Base-by-base conservation (phyloP, 2,888 invertebrate species). In the Ichneumoninae sp. region DNA sequence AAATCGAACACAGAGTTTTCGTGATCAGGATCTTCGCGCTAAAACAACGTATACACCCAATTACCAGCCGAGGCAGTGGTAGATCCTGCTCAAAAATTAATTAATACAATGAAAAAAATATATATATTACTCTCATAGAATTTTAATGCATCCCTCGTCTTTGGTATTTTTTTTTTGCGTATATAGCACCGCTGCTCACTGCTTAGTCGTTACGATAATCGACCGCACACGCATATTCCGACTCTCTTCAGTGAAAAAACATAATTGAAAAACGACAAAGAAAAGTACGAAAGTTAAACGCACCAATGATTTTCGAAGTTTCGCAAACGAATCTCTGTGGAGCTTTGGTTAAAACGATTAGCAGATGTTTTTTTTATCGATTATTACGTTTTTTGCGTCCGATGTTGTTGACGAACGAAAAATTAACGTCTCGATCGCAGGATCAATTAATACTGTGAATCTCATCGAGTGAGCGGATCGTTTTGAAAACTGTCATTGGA, bases 401-500 rank as follows among this genome's bases (percentile, higher is more conserved):
- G 1, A 16, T 30, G 19, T 36, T 44, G 3, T 33, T 47, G 22
- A 40, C 8, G 16, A 74, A 68, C 40, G 19, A 44, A 44, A 54
- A 78, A n/a, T 13, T 74, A 50, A 75, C 75, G 71, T 13, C 36
- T 70, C 36, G 69, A 57, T 26, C 60, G 57, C 47, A n/a, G 44
- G 36, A 75, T 76, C 54, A 69, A 84, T 75, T 81, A 81, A 82
- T 84, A 84, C 84, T 78, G 84, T 75, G 81, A 74, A 81, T 78
- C 26, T 52, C 54, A 57, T 60, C 26, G 65, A 72, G 22, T 70
- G 36, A 68, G 44, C 50, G 54, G 60, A 13, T 22, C 54, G 52
- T 72, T 74, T 13, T 22, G 52, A 30, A 50, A 70, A 50, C 33
- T n/a, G 6, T 60, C 72, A 3, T 72, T 57, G 22, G 22, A 33